A percentile compares a stretch with the other conserved stretches of the same genome.
These are phyloP conservation scores for Pogonomyrmex californicus DNA, from an alignment of 1,140 invertebrate species.

Conservation along the genomic window DNA sequence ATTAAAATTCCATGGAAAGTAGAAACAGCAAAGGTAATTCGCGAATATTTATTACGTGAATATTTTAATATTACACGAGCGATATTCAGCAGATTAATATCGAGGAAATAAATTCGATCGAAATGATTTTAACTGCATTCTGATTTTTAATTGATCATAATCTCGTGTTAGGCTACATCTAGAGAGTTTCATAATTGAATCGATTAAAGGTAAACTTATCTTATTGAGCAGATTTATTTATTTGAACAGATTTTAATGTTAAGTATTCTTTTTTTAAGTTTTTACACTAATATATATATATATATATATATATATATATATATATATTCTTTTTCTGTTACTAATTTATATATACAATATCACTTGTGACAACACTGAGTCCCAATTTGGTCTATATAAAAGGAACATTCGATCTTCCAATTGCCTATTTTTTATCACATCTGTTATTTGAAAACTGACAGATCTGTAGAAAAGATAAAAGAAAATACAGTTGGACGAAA, in stretches of 20 bases:
- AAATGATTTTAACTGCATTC: background rate
- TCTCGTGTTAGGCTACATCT: background rate
- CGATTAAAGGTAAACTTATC: background rate
- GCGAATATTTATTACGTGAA: background rate
- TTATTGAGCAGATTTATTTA: background rate
- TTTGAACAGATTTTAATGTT: background rate
- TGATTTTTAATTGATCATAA: background rate
- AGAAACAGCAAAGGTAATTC: background rate
- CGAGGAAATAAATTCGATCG: background rate
- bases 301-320: too few species aligned
- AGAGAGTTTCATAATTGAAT: background rate
- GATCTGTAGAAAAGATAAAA: background rate
- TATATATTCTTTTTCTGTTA: background rate
- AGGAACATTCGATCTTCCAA: background rate
- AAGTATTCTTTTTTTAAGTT: background rate
- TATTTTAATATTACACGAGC: background rate
- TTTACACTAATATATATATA: too few species aligned
- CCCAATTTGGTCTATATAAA: background rate
- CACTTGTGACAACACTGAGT: background rate
- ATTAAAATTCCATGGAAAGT: background rate
- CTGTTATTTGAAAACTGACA: background rate
- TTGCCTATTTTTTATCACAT: background rate
- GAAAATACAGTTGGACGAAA: background rate
- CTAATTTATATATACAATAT: background rate
- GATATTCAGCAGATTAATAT: constrained; percentile 9